Base-by-base conservation (phyloP, 1,140 invertebrate genomes). In the Calephelis nemesis region DNA sequence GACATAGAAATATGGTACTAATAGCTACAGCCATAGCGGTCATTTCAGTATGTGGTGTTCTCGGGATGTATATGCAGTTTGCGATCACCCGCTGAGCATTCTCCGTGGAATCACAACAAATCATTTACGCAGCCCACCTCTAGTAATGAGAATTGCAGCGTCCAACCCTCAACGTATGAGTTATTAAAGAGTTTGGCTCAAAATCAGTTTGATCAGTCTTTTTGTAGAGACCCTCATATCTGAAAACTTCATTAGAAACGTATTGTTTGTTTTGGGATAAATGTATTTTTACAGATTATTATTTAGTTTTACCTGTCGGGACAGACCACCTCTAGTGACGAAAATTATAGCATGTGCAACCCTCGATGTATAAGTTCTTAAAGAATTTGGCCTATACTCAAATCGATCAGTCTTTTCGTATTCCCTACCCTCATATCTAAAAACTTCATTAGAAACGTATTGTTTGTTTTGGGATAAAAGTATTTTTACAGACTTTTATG, bases 71-170 rank as follows among this genome's bases (percentile, higher is more conserved):
- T 73, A 84, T 85, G 82, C 83, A 85, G 78, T 87, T 85, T 81
- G 81, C 84, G 83, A 83, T 82, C 83, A 70, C 88, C 87, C 80
- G 87, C 87, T 89, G 88, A 73, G 87, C 75, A 82, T 81, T 77
- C 84, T 87, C 81, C 73, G 73, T 77, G 82, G 81, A 85, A 88
- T 87, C 84, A 89, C 85, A 87, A 91, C 88, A 91, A 91, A 91
- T 89, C 85, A 89, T 88, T 86, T 77, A 82, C 79, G 76, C 81
- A 79, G 71, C 75, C 87, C 85, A 87, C 87, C 87, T 91, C 80
- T 77, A 76, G 79, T 88, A 88, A 90, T 87, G 85, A 90, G 81
- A 81, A 82, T 74, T 82, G 79, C 83, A 82, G 81, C 71, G 77
- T 78, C 81, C 81, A 82, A 75, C 65, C 70, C 74, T 70, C 80